A percentile compares a stretch with the other conserved stretches of the same genome.
These are phyloP conservation scores for Tethya wilhelma DNA, from an alignment of 37 sponge, comb jelly and placozoan species.

Conservation along the genomic window DNA sequence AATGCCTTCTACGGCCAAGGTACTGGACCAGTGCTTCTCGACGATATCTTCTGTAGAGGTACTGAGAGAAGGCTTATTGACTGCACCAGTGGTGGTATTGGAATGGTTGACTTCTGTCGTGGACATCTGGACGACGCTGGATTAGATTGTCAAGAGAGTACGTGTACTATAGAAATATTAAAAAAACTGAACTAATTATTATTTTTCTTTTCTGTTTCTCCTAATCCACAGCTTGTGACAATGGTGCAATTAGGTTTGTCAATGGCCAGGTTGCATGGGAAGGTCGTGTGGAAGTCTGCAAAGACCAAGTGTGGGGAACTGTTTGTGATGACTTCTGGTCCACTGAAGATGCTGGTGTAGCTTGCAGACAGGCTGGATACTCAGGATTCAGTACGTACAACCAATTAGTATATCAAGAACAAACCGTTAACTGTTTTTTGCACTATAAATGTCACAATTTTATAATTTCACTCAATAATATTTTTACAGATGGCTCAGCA, in stretches of 20 bases:
- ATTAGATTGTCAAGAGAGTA: constrained; percentile 23
- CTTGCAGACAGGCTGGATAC: constrained; percentile 45
- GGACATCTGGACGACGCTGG: constrained; percentile 39
- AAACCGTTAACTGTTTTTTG: not conserved
- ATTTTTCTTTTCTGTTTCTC: not conserved
- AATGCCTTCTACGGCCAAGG: constrained; percentile 45
- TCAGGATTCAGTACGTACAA: not conserved
- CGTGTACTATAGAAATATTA: not conserved
- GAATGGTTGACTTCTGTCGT: constrained; percentile 27
- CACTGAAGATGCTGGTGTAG: constrained; percentile 31
- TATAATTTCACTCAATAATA: too few relatives aligned
- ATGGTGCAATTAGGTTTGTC: constrained; percentile 22
- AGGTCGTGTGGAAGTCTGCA: constrained; percentile 48
- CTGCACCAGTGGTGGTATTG: constrained; percentile 36
- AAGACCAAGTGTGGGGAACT: constrained; percentile 35
- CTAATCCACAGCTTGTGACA: constrained; percentile 5
- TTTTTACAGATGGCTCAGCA: constrained; percentile 25
- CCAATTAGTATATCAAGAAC: not conserved
- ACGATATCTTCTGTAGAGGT: constrained; percentile 23
- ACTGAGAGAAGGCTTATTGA: constrained; percentile 27
- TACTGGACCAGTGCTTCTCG: constrained; percentile 21
- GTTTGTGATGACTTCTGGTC: constrained; percentile 47
- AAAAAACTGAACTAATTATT: not conserved
- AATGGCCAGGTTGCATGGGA: constrained; percentile 1
- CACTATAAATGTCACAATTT: too few relatives aligned